A percentile compares a stretch with the other conserved stretches of the same genome.
Conservation (phyloP, 2,888 invertebrate genomes). For the Seira sanloemensis region DNA sequence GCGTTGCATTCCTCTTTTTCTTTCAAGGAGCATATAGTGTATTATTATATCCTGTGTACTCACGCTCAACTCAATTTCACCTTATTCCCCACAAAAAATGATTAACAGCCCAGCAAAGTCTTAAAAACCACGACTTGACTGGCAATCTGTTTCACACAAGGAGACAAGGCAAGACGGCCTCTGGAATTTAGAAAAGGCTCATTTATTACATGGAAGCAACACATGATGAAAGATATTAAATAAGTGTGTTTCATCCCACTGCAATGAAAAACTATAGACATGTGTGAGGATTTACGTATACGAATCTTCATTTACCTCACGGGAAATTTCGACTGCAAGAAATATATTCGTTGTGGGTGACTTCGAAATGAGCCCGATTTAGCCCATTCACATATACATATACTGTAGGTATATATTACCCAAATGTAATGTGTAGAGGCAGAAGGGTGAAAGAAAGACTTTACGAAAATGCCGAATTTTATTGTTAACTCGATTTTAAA, state of each 20-base stretch:
- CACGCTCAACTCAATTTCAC: neutral
- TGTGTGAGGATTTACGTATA: too few species aligned
- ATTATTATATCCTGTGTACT: neutral
- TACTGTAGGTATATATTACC: too few species aligned
- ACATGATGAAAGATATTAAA: slow-evolving; percentile 12
- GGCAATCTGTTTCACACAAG: slow-evolving; percentile 23
- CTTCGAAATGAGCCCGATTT: too few species aligned
- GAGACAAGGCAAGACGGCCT: slow-evolving; percentile 17
- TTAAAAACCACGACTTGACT: slow-evolving; percentile 20
- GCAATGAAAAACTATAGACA: too few species aligned
- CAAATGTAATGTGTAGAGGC: too few species aligned
- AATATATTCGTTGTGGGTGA: too few species aligned
- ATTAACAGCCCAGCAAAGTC: slow-evolving; percentile 32
- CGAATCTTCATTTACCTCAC: too few species aligned
- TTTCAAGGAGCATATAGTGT: neutral
- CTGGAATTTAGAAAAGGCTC: slow-evolving; percentile 5
- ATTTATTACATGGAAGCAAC: neutral
- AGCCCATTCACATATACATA: too few species aligned
- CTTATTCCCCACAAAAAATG: slow-evolving; percentile 19
- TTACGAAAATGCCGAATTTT: too few species aligned
- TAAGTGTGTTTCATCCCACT: neutral
- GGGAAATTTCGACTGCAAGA: too few species aligned
- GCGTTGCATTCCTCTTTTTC: neutral
- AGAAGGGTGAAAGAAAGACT: too few species aligned
- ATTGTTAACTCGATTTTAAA: slow-evolving; percentile 14